Evolutionary conservation across 2,113 vertebrate species (phyloP), one percentile per base, ranked within the genome.

Genomic region (Aplodontia rufa): DNA sequence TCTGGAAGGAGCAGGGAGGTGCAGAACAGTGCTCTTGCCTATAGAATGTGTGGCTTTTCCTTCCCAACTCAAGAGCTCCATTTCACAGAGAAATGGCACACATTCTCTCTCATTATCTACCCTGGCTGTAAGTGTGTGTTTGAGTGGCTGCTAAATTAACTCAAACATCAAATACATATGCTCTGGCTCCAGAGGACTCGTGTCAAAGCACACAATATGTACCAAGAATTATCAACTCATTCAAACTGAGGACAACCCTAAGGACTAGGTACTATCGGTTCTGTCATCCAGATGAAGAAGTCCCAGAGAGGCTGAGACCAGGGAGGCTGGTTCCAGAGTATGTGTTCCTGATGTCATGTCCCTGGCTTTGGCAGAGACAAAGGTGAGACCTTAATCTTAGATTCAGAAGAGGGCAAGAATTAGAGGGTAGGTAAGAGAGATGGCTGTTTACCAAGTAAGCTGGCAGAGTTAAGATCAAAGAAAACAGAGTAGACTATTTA

Each of bases 1-100:
- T 94, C 92, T 53, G 85, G 80, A 97, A 89, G 40, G 35, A 92
- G 81, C 92, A 83, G 90, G 62, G n/a, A 58, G 93, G 0, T 0
- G 8, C 4, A 6, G n/a, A 72, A 35, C 87, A 75, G 40, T 37
- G 74, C 37, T 79, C 58, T 47, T 0, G 0, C 26, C 69, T 68
- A 8, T n/a, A 6, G 45, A 30, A 51, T 7, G 45, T 4, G 5
- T 0, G 10, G 7, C 3, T 1, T 0, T 26, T 16, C 66, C 69
- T 81, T 60, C 37, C 91, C 62, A 58, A 19, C 1, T 5, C 0
- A 6, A 32, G 0, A 3, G 76, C 35, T 11, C 76, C 30, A n/a
- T 20, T 2, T 69, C 16, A 0, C 30, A 4, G 26, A 32, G 16
- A 26, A 22, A 17, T 0, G 5, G n/a, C n/a, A 5, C 60, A 24